These are phyloP conservation scores for Koerneria pararmatus DNA, from an alignment of 2,888 invertebrate species.

Conservation along the genomic window DNA sequence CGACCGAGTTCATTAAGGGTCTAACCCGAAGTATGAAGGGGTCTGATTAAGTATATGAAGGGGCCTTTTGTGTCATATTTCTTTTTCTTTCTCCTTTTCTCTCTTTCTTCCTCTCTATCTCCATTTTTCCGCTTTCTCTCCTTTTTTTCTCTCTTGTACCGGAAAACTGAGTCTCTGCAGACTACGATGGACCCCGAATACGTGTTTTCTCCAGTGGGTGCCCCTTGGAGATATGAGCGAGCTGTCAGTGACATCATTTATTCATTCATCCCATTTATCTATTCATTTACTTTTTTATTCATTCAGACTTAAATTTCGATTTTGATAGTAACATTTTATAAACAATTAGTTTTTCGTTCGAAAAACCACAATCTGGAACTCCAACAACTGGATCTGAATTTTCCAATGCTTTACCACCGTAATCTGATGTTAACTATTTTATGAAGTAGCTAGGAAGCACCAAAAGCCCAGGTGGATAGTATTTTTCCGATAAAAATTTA, in stretches of 20 bases:
- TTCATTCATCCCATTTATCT: neutral
- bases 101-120: neutral
- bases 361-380: too few relatives aligned
- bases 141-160: neutral
- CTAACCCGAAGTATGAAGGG: too few relatives aligned
- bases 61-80: slow-evolving; percentile 1
- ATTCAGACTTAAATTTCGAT: neutral
- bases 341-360: too few relatives aligned
- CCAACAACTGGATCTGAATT: too few relatives aligned
- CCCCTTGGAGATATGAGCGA: slow-evolving; percentile 54
- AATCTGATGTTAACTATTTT: too few relatives aligned
- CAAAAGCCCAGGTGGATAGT: too few relatives aligned
- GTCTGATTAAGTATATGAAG: too few relatives aligned
- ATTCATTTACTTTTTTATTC: neutral
- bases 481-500: too few relatives aligned
- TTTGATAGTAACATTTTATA: too few relatives aligned
- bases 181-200: slow-evolving; percentile 57
- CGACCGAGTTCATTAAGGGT: too few relatives aligned
- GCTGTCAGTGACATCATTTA: slow-evolving; percentile 31
- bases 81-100: slow-evolving; percentile 4
- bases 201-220: slow-evolving; percentile 56
- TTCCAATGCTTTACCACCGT: too few relatives aligned
- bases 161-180: slow-evolving; percentile 29
- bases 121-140: neutral
- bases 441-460: too few relatives aligned